Evolutionary conservation across 2,888 invertebrate species (phyloP).

Genomic region (Troides oblongomaculatus): DNA sequence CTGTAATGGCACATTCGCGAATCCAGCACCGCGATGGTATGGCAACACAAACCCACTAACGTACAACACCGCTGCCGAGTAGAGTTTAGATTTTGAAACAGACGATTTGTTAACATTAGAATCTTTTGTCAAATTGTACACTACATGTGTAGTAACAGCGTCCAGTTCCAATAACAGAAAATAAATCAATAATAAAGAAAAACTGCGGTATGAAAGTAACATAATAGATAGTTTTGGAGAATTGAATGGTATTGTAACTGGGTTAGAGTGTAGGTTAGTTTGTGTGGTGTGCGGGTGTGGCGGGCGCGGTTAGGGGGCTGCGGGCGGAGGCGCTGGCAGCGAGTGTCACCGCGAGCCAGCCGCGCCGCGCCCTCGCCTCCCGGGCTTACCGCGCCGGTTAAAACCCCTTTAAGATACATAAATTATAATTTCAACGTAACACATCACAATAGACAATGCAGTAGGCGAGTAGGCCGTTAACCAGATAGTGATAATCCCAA

Average conservation of each 20-base stretch:
- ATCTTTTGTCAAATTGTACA: slow-evolving; percentile 11
- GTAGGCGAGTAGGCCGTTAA: too few species aligned
- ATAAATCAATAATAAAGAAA: not conserved
- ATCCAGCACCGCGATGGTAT: slow-evolving; percentile 32
- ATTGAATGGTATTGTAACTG: slow-evolving; percentile 24
- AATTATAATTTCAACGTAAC: too few species aligned
- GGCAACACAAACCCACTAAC: slow-evolving; percentile 27
- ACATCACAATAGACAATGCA: too few species aligned
- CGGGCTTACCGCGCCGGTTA: slow-evolving; percentile 71
- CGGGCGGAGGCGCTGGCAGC: slow-evolving; percentile 34
- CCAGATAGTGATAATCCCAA: too few species aligned
- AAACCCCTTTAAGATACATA: slow-evolving; percentile 55
- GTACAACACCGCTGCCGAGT: not conserved
- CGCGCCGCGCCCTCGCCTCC: slow-evolving; percentile 62
- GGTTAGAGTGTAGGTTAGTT: slow-evolving; percentile 31
- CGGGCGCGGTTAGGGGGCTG: slow-evolving; percentile 43
- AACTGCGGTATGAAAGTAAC: not conserved
- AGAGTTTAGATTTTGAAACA: not conserved
- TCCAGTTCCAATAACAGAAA: slow-evolving; percentile 1
- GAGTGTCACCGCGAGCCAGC: slow-evolving; percentile 51
- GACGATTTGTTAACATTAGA: not conserved
- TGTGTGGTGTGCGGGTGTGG: slow-evolving; percentile 40
- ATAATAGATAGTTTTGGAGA: not conserved
- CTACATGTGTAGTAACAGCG: slow-evolving; percentile 15
- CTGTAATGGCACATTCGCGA: slow-evolving; percentile 37